phyloP scores from a whole-genome alignment of 2,797 vertebrate genomes.

The Jordanella pulchra region DNA sequence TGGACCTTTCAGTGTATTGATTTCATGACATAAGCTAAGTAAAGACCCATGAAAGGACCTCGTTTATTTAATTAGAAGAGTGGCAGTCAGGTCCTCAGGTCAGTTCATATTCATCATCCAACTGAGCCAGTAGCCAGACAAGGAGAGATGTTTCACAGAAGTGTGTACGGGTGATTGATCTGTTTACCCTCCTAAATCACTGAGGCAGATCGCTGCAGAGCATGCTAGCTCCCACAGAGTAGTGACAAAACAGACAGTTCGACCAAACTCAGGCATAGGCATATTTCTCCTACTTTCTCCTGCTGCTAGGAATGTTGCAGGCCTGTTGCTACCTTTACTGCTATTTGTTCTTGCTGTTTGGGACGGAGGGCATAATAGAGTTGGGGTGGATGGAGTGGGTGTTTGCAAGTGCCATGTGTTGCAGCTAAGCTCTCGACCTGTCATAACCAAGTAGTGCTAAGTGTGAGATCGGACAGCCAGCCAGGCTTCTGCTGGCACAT shows the following conservation, averaged over 20 bases:
- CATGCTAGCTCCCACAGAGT: conserved; percentile 38
- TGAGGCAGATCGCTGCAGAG: conserved; percentile 54
- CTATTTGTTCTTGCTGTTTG: conserved; percentile 12
- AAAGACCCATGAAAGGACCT: not conserved
- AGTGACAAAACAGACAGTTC: conserved; percentile 35
- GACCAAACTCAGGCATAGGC: conserved; percentile 36
- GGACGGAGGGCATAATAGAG: conserved; percentile 7
- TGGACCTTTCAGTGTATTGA: conserved; percentile 2
- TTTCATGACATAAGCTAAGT: not conserved
- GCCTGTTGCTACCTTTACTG: conserved; percentile 4
- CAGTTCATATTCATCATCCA: conserved; percentile 51
- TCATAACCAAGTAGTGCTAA: conserved; percentile 48
- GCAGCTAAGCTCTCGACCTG: conserved; percentile 41
- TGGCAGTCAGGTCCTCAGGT: conserved; percentile 28
- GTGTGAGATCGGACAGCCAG: conserved; percentile 51
- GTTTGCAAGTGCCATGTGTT: conserved; percentile 30
- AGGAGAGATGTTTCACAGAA: conserved; percentile 50
- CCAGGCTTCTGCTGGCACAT: conserved; percentile 66
- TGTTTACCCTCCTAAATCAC: conserved; percentile 67
- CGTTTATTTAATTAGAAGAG: conserved; percentile 17
- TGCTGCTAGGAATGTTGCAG: conserved; percentile 21
- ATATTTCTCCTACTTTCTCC: conserved; percentile 9
- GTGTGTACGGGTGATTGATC: conserved; percentile 68
- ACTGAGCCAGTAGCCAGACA: conserved; percentile 34
- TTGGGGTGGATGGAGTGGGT: conserved; percentile 6